A percentile compares a stretch with the other conserved stretches of the same genome.
phyloP scores from a whole-genome alignment of 2,888 invertebrate genomes.

The Chaetoderma sp. region DNA sequence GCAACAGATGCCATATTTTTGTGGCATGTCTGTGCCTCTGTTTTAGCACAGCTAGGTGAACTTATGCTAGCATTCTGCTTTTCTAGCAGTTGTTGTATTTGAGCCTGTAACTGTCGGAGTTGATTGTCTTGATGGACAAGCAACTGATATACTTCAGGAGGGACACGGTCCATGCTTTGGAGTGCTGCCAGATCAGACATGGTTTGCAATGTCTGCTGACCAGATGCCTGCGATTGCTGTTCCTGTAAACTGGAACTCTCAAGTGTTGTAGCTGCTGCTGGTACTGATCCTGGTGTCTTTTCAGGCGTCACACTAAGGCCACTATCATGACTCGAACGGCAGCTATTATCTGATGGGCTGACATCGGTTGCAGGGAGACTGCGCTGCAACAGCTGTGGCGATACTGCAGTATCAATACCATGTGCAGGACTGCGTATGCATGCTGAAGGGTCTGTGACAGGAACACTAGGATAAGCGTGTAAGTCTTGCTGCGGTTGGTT shows the following conservation, averaged over 20 bases:
- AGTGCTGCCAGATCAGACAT: background rate
- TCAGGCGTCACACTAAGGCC: conserved; percentile 60
- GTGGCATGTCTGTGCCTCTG: too few species aligned
- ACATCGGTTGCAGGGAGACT: too few species aligned
- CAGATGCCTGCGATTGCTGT: background rate
- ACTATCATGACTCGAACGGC: conserved; percentile 58
- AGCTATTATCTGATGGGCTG: conserved; percentile 31
- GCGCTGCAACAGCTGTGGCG: too few species aligned
- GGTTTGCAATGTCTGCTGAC: background rate
- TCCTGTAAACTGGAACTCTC: background rate
- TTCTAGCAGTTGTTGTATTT: conserved; percentile 55
- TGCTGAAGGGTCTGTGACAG: too few species aligned
- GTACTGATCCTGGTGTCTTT: conserved; percentile 27
- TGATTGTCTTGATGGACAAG: conserved; percentile 61
- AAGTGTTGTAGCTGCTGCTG: conserved; percentile 20
- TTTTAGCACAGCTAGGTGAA: too few species aligned
- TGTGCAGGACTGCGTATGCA: too few species aligned
- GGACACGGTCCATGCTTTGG: conserved; percentile 47
- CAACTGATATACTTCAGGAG: conserved; percentile 59
- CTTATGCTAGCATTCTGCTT: conserved; percentile 33
- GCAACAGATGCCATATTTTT: too few species aligned
- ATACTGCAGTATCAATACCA: too few species aligned
- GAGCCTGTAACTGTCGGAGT: conserved; percentile 59
- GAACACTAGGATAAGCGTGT: too few species aligned
- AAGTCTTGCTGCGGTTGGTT: too few species aligned